A percentile compares a stretch with the other conserved stretches of the same genome.
Evolutionary conservation across 2,113 vertebrate species (phyloP).

Genomic region (Solea solea): DNA sequence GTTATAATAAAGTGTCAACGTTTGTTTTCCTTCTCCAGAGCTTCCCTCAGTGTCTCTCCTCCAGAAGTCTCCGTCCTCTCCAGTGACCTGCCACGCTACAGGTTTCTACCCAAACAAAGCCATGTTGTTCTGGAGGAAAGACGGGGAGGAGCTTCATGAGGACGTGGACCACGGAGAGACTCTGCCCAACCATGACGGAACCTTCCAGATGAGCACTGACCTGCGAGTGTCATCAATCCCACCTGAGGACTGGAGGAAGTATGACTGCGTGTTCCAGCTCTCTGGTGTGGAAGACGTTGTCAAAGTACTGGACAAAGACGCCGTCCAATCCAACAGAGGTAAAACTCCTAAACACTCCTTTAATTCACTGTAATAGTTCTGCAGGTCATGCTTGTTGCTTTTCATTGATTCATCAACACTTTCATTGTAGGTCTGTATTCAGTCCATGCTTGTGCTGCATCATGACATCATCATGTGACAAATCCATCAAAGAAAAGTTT

Average conservation of each 20-base stretch:
- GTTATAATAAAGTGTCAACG: not conserved
- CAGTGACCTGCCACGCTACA: constrained; percentile 34
- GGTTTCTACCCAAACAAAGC: constrained; percentile 31
- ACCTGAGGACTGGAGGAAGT: constrained; percentile 21
- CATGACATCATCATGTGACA: no score
- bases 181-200: constrained; percentile 61
- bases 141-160: constrained; percentile 30
- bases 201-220: constrained; percentile 52
- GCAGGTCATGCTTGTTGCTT: not conserved
- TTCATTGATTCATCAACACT: not conserved
- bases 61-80: constrained; percentile 35
- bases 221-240: constrained; percentile 1
- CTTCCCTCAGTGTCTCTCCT: constrained; percentile 25
- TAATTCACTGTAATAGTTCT: not conserved
- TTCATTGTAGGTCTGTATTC: no score
- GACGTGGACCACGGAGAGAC: constrained; percentile 43
- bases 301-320: constrained; percentile 7
- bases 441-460: no score
- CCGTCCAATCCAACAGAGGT: constrained; percentile 11
- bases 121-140: constrained; percentile 40
- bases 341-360: not conserved
- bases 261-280: constrained; percentile 34
- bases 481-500: no score
- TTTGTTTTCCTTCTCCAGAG: not conserved
- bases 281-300: not conserved